Evolutionary conservation across 2,797 vertebrate species (phyloP), one percentile per base, ranked within the genome.

Genomic region (Halcyon badia): DNA sequence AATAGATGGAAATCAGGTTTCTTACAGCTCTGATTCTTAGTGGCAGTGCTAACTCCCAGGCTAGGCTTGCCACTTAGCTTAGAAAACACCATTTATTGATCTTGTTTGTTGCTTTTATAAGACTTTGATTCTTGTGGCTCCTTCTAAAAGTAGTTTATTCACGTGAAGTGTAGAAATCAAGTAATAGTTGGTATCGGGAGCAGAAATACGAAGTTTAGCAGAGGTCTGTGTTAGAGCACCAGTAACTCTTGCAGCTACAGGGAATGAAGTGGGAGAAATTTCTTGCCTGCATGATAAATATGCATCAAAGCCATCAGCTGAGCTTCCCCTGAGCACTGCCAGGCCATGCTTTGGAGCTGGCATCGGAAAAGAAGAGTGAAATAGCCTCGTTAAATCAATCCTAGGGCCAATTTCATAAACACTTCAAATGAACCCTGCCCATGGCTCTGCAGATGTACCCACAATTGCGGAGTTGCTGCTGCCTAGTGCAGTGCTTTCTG

Each of bases 151-250:
- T 5, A 51, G 25, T 52, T 35, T 7, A 5, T 19, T n/a, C 10
- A 18, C 0, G 0, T 7, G 15, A 18, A 9, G 22, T 10, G 4
- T 21, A 46, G 48, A 30, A 56, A 51, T 48, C 35, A 5, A 2
- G 18, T 25, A 21, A 6, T 12, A 20, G 26, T 33, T 39, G 30
- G 8, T 35, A 52, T 33, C 33, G 8, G 3, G 31, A 13, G 14
- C 15, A 14, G 33, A 7, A 64, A 41, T 4, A 1, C 28, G 12
- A 28, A 35, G 46, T 25, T 5, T 3, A 13, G 35, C 72, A 22
- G 44, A 7, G 49, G 10, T 19, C 37, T 41, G 61, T 14, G 1
- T 30, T 25, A 49, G 21, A 2, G 31, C 42, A 26, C 37, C 3
- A 24, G 64, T 26, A 57, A 72, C 76, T 44, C 56, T 4, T 16